Percentiles rank a stretch among this genome's conserved stretches.
Conservation (phyloP, 2,113 vertebrate genomes). For the Anguilla japonica region DNA sequence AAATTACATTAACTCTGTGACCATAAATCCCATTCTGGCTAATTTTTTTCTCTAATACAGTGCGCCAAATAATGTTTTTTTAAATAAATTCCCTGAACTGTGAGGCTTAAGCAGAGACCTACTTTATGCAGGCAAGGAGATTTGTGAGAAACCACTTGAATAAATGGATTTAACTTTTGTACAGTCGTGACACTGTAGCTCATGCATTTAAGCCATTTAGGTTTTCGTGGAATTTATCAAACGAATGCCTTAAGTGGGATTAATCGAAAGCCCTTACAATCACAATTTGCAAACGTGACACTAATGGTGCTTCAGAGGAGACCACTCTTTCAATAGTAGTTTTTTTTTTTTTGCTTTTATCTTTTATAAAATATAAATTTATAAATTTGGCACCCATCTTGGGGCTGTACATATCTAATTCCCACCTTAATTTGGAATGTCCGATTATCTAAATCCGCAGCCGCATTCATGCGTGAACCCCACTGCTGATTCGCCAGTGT, state of each 20-base stretch:
- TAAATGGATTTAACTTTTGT: conserved; percentile 27
- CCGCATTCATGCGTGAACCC: no score
- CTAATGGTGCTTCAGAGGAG: neutral
- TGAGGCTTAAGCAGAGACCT: conserved; percentile 11
- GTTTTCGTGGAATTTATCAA: neutral
- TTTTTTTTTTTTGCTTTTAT: neutral
- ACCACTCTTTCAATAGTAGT: neutral
- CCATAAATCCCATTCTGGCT: conserved; percentile 52
- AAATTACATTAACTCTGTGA: conserved; percentile 63
- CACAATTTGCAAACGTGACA: neutral
- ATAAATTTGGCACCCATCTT: no score
- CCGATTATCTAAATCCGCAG: no score
- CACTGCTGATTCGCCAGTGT: no score
- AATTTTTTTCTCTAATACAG: conserved; percentile 34
- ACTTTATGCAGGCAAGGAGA: conserved; percentile 2
- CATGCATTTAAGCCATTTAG: neutral
- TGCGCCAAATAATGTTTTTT: conserved; percentile 15
- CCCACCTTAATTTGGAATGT: no score
- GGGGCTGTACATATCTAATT: no score
- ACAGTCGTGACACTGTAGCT: conserved; percentile 6
- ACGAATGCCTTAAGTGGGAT: neutral
- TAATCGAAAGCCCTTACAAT: neutral
- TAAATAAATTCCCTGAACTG: neutral
- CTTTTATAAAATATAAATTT: no score
- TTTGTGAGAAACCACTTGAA: conserved; percentile 12